Base-by-base conservation (phyloP, 2,797 vertebrate species). In the Pagetopsis macropterus region DNA sequence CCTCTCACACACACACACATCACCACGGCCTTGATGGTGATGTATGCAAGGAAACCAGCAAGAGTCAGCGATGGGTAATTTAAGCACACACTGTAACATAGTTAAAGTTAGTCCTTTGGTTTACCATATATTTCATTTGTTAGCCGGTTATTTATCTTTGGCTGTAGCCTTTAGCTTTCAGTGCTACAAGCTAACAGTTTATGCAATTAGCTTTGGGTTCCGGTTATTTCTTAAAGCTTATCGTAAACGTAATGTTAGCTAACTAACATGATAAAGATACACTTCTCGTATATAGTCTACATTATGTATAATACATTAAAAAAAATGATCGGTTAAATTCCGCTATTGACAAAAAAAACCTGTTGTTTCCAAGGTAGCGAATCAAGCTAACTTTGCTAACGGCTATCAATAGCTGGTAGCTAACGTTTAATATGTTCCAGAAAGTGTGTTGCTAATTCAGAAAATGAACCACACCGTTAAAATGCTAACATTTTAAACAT, bases 31-130 rank as follows among this genome's bases (percentile, higher is more conserved):
- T 98, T 98, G 96, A 99, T 98, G 98, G 98, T 99, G 96, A 98
- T 98, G 98, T 97, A 99, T 98, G 97, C 97, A 95, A 98, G 97
- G 97, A 98, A 99, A 97, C 97, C 97, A 95, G 87, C 97, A 95
- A 98, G 97, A 97, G 96, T 96, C 96, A 96, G 96, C 97, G 97
- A 99, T 98, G 97, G 97, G 98, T 99, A 98, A 98, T 94, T 80
- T 58, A 76, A 67, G 37, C 62, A 56, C 46, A 23, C 40, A 41
- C 10, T 11, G 78, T 3, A 55, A 84, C 54, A 13, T 79, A 44
- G 57, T 4, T 6, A 33, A 15, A 50, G 8, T 21, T 0, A 10
- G 4, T 17, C 19, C 0, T 2, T 4, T 1, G 17, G 14, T 48
- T 43, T n/a, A n/a, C 0, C 5, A 13, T 3, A 12, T 61, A 58